Percentiles rank a stretch among this genome's conserved stretches.
phyloP scores from a whole-genome alignment of 2,888 invertebrate genomes.

The Eupithecia subfuscata region DNA sequence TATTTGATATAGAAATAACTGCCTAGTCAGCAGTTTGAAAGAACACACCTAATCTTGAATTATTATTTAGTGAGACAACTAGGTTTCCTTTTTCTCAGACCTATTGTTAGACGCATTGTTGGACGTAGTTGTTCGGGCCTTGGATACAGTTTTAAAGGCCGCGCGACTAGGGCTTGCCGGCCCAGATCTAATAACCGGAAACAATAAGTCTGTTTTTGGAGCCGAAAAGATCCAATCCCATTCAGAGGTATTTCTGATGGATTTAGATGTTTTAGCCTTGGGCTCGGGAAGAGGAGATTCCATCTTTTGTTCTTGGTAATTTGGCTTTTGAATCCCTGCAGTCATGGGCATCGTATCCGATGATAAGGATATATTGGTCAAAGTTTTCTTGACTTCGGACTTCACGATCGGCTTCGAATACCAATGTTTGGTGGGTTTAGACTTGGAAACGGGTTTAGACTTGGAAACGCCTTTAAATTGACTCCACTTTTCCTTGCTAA shows the following conservation, averaged over 20 bases:
- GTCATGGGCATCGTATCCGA: neutral
- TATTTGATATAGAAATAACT: neutral
- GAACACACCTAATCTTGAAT: neutral
- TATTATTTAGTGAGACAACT: neutral
- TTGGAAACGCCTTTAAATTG: neutral
- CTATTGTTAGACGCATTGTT: neutral
- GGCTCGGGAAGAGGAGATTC: neutral
- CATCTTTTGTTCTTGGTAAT: neutral
- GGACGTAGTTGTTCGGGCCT: neutral
- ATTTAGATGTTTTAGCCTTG: neutral
- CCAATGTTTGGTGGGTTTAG: neutral
- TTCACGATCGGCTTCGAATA: neutral
- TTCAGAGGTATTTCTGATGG: neutral
- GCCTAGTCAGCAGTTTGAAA: neutral
- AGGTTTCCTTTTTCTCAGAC: neutral
- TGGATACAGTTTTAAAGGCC: neutral
- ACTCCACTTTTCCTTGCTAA: neutral
- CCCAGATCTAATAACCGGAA: neutral
- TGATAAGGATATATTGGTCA: neutral
- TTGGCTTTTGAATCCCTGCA: neutral
- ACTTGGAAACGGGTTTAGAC: neutral
- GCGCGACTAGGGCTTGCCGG: neutral
- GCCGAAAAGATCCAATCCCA: slow-evolving; percentile 4
- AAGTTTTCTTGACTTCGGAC: neutral
- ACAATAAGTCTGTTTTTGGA: neutral